Percentiles rank a stretch among this genome's conserved stretches.
Evolutionary conservation across 1,140 invertebrate species (phyloP).

Genomic region (Microvelia longipes): DNA sequence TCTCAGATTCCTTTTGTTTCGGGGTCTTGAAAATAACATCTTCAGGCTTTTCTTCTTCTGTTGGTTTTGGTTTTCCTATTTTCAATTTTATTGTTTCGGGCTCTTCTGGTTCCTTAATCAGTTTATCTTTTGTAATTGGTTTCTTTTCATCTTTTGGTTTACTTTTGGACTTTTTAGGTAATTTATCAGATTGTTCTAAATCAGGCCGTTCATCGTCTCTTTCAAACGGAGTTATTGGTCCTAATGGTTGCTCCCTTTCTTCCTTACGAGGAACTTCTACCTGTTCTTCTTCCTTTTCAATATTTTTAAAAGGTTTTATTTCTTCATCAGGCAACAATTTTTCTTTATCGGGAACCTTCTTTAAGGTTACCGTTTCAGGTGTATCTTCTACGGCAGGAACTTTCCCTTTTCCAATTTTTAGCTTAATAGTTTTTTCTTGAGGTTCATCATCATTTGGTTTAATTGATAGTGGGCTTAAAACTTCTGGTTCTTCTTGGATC

Average conservation of each 20-base stretch:
- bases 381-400: slow-evolving; percentile 15
- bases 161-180: slow-evolving; percentile 13
- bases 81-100: slow-evolving; percentile 11
- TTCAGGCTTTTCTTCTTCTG: slow-evolving; percentile 13
- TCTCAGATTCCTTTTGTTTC: slow-evolving; percentile 12
- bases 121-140: background rate
- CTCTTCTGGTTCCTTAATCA: slow-evolving; percentile 10
- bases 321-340: slow-evolving; percentile 20
- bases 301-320: slow-evolving; percentile 26
- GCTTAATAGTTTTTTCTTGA: slow-evolving; percentile 28
- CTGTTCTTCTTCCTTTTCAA: slow-evolving; percentile 21
- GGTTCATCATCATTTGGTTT: slow-evolving; percentile 26
- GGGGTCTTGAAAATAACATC: slow-evolving; percentile 16
- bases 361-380: slow-evolving; percentile 15
- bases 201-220: background rate
- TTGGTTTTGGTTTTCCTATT: slow-evolving; percentile 10
- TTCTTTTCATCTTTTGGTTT: slow-evolving; percentile 13
- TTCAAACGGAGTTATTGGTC: slow-evolving; percentile 15
- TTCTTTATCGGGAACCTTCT: slow-evolving; percentile 19
- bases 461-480: slow-evolving; percentile 27
- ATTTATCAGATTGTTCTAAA: slow-evolving; percentile 10
- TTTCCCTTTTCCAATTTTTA: slow-evolving; percentile 24
- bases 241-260: slow-evolving; percentile 14
- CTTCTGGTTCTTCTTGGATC: slow-evolving; percentile 29
- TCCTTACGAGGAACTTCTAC: slow-evolving; percentile 19